phyloP scores from a whole-genome alignment of 2,888 invertebrate genomes.

The Callyntrura guangdongensis region DNA sequence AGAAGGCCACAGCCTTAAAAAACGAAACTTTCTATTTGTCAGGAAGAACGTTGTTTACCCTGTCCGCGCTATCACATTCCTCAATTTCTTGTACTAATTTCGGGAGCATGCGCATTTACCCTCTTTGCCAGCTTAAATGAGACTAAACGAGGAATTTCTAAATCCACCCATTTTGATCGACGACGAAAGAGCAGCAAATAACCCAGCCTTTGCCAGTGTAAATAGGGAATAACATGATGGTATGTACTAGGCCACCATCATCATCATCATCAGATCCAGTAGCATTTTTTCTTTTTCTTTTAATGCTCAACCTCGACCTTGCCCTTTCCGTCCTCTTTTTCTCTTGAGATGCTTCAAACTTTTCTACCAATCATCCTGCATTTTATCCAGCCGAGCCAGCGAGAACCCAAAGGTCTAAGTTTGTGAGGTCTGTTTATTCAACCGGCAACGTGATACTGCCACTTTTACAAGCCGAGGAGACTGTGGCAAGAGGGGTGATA shows the following conservation, averaged over 20 bases:
- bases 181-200: not conserved
- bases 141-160: constrained; percentile 43
- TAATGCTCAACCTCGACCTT: constrained; percentile 55
- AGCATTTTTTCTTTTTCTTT: not conserved
- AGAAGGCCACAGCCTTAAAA: not conserved
- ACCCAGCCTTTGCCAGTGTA: not conserved
- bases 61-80: too few species aligned
- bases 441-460: too few species aligned
- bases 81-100: too few species aligned
- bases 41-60: too few species aligned
- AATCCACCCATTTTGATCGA: constrained; percentile 22
- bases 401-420: too few species aligned
- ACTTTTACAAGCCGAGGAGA: not conserved
- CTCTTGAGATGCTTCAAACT: constrained; percentile 26
- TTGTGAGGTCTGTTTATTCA: too few species aligned
- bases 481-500: not conserved
- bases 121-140: constrained; percentile 28
- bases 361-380: not conserved
- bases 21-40: not conserved
- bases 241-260: not conserved
- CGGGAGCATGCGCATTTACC: too few species aligned
- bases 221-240: not conserved
- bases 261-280: not conserved
- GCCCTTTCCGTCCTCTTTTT: constrained; percentile 58
- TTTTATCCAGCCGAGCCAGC: too few species aligned